Evolutionary conservation across 2,797 vertebrate species (phyloP).

Genomic region (Forpus xanthops): DNA sequence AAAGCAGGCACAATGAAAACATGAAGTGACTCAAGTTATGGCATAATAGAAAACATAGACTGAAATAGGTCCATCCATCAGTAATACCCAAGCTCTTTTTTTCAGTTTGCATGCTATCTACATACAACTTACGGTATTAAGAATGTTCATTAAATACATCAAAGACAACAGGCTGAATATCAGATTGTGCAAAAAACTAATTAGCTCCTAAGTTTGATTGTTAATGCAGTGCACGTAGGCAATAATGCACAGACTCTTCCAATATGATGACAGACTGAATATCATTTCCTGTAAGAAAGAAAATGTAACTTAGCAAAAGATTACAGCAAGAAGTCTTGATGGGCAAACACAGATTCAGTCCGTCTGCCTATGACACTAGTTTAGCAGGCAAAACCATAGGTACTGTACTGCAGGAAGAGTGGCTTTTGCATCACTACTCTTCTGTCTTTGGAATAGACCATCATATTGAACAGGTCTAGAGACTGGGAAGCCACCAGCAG

Average conservation of each 20-base stretch:
- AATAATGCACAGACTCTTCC: neutral
- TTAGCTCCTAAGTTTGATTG: neutral
- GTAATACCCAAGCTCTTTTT: neutral
- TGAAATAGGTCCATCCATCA: neutral
- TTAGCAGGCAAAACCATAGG: neutral
- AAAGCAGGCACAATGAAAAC: neutral
- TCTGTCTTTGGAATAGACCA: neutral
- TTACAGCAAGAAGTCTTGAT: neutral
- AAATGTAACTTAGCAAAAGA: neutral
- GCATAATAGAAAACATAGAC: neutral
- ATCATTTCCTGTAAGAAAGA: neutral
- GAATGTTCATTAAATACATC: neutral
- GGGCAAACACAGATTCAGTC: neutral
- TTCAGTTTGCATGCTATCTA: neutral
- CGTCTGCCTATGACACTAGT: neutral
- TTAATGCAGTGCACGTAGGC: accelerated
- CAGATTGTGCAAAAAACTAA: neutral
- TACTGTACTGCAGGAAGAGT: neutral
- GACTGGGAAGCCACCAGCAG: neutral
- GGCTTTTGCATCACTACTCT: neutral
- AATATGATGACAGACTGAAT: neutral
- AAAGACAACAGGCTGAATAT: neutral
- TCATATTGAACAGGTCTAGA: neutral
- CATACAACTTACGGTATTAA: neutral
- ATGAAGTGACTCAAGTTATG: neutral